Evolutionary conservation across 1,140 invertebrate species (phyloP).

Genomic region (Eupristina koningsbergeri): DNA sequence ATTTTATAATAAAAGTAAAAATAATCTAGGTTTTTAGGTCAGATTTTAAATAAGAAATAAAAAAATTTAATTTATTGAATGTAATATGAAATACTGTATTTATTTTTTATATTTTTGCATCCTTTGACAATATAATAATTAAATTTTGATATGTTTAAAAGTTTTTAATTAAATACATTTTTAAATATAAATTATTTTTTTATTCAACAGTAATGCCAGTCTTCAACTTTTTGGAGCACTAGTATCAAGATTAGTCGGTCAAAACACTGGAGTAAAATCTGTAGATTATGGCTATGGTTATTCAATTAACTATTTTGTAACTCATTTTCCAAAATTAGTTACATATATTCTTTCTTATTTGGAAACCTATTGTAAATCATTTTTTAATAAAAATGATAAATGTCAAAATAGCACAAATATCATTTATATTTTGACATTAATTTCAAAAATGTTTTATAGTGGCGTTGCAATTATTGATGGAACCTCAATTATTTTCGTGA

Average conservation of each 20-base stretch:
- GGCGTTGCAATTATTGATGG: constrained; percentile 63
- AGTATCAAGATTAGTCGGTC: constrained; percentile 84
- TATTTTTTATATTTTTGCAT: background rate
- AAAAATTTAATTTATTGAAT: too few species aligned
- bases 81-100: too few species aligned
- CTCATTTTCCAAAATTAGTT: constrained; percentile 73
- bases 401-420: constrained; percentile 54
- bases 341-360: constrained; percentile 56
- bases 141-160: too few species aligned
- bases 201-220: constrained; percentile 79
- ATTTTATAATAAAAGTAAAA: too few species aligned
- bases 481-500: constrained; percentile 55
- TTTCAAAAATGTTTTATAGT: constrained; percentile 68
- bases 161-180: background rate
- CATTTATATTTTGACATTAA: constrained; percentile 65
- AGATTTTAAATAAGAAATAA: too few species aligned
- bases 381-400: background rate
- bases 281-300: constrained; percentile 68
- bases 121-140: too few species aligned
- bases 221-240: constrained; percentile 84
- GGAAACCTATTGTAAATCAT: constrained; percentile 45
- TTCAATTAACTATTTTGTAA: constrained; percentile 73
- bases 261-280: constrained; percentile 69
- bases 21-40: too few species aligned
- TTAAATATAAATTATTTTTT: constrained; percentile 47